These are phyloP conservation scores for Myrmecophaga tridactyla DNA, from an alignment of 2,113 vertebrate species.

Conservation along the genomic window DNA sequence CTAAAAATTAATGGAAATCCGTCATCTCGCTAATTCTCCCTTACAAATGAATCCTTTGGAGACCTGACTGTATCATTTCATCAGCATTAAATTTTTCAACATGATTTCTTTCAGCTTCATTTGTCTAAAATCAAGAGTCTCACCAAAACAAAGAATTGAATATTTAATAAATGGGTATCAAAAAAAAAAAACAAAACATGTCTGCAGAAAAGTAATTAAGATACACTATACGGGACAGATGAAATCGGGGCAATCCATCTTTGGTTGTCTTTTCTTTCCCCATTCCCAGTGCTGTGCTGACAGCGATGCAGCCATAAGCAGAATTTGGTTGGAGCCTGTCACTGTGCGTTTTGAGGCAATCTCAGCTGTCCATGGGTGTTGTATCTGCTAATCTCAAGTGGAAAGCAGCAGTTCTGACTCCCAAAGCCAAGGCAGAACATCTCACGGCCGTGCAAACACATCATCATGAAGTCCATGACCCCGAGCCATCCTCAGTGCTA, in stretches of 20 bases:
- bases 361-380: neutral
- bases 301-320: neutral
- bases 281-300: neutral
- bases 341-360: neutral
- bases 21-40: neutral
- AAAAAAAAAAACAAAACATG: neutral
- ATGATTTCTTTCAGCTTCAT: neutral
- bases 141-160: neutral
- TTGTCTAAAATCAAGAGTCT: constrained; percentile 20
- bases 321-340: neutral
- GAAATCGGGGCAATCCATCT: neutral
- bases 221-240: neutral
- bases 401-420: neutral
- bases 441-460: neutral
- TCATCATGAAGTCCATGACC: neutral
- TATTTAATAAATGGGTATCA: neutral
- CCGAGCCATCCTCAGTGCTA: constrained; percentile 2
- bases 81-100: neutral
- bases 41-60: neutral
- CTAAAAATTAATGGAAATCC: neutral
- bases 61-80: neutral
- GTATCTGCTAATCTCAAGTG: neutral
- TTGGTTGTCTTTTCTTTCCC: neutral
- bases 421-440: neutral
- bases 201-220: constrained; percentile 38